phyloP scores from a whole-genome alignment of 64 coral and sea anemone genomes.

The Actinia tenebrosa region DNA sequence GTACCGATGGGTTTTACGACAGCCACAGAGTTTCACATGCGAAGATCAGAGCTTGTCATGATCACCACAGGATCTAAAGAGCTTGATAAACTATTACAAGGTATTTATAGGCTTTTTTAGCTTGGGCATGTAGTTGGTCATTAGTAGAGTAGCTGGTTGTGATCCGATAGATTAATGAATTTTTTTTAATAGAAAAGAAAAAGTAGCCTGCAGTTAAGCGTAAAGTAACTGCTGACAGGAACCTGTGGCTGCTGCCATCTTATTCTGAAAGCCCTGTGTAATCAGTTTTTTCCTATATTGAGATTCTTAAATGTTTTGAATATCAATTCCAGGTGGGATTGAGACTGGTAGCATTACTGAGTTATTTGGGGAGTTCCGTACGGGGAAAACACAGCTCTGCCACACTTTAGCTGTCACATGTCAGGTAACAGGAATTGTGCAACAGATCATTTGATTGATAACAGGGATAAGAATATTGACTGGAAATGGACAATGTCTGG shows the following conservation, averaged over 20 bases:
- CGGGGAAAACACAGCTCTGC: constrained; percentile 97
- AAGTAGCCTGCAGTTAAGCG: too few relatives aligned
- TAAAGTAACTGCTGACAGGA: too few relatives aligned
- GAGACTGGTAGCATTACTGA: constrained; percentile 97
- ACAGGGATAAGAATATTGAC: too few relatives aligned
- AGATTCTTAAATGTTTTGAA: not conserved
- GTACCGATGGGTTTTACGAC: constrained; percentile 99
- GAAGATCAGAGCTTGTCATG: constrained; percentile 80
- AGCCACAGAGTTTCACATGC: constrained; percentile 92
- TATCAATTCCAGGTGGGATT: constrained; percentile 68
- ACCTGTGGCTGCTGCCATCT: too few relatives aligned
- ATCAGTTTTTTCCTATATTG: too few relatives aligned
- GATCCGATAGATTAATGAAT: too few relatives aligned
- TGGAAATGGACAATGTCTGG: too few relatives aligned
- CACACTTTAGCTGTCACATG: constrained; percentile 96
- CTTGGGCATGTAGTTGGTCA: too few relatives aligned
- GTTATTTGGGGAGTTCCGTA: constrained; percentile 98
- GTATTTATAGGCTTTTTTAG: constrained; percentile 3
- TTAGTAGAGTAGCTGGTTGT: too few relatives aligned
- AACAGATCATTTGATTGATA: too few relatives aligned
- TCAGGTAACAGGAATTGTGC: constrained; percentile 42
- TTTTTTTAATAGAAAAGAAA: too few relatives aligned
- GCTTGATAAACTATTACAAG: constrained; percentile 95
- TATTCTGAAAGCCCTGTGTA: too few relatives aligned
- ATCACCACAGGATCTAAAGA: constrained; percentile 98